Evolutionary conservation across 2,888 invertebrate genomes (phyloP), one percentile per base, ranked within the genome.

Genomic region (Beris morrisii): DNA sequence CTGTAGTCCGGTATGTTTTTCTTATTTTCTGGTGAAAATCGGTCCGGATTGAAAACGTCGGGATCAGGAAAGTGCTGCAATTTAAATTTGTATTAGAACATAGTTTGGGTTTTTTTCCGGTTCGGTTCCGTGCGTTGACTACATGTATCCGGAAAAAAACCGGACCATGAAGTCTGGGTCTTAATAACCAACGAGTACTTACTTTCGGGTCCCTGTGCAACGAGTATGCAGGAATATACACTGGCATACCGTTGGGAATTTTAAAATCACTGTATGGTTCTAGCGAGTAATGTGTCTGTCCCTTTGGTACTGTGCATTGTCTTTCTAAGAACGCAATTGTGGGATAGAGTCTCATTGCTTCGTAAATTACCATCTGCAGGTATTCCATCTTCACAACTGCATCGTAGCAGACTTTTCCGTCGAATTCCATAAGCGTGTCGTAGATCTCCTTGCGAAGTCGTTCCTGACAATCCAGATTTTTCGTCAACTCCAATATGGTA

Each of bases 321-420:
- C 71, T 77, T 69, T 79, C 81, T 28, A 81, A 69, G 56, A 79
- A 77, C 1, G 81, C 79, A 5, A 81, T 50, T 2, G 77, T 74
- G 4, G 81, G 80, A 72, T 80, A 81, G 61, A 80, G 55, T 4
- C 81, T 75, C 30, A 81, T 64, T 2, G 74, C 74, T 69, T 81
- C 81, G 59, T 77, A 75, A 2, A 78, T 68, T 3, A 82, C 82
- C 80, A 79, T 81, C 67, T 79, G 64, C 75, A 83, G 54, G 69
- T 78, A 78, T 13, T 71, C 67, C 78, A 79, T 75, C 46, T 75
- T 73, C 43, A 71, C 68, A 11, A 79, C 54, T 2, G 73, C 69
- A 12, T 79, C 75, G 65, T 77, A 78, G 5, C 73, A 75, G 4
- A 78, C 32, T 45, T 73, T 70, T 2, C 74, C 74, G 1, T 72